These are phyloP conservation scores for Asobara japonica DNA, from an alignment of 1,140 invertebrate genomes.

Conservation along the genomic window DNA sequence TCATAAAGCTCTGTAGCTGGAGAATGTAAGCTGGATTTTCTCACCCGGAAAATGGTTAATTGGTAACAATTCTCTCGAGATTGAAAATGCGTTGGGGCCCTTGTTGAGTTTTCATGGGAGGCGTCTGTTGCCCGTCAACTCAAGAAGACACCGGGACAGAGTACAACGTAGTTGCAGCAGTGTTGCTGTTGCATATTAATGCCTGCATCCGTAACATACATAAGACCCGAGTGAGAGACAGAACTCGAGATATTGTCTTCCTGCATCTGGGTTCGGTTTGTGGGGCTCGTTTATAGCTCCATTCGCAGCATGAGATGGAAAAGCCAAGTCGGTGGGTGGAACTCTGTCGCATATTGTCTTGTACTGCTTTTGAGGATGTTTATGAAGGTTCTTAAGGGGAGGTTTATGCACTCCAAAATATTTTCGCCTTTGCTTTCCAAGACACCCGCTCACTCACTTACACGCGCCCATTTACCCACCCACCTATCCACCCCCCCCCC, in stretches of 20 bases:
- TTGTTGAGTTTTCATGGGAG: constrained; percentile 2
- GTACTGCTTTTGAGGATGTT: neutral
- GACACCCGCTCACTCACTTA: too few species aligned
- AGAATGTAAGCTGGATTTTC: neutral
- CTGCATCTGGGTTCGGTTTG: constrained; percentile 5
- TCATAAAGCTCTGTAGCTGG: neutral
- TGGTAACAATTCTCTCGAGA: neutral
- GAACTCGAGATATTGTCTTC: neutral
- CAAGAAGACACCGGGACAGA: neutral
- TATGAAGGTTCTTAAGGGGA: too few species aligned
- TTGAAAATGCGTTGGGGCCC: neutral
- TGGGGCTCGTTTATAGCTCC: constrained; percentile 2
- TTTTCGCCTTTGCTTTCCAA: too few species aligned
- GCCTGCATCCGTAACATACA: constrained; percentile 3
- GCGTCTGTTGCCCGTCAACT: constrained; percentile 15
- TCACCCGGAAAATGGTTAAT: neutral
- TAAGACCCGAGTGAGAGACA: neutral
- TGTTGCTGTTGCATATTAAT: constrained; percentile 13
- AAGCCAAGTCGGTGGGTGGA: constrained; percentile 34
- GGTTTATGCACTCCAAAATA: too few species aligned
- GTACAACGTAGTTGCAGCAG: neutral
- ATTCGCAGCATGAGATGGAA: neutral
- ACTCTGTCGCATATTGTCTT: constrained; percentile 34
- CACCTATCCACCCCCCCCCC: too few species aligned
- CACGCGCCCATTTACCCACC: too few species aligned